Conservation (phyloP, 2,113 vertebrate species). For the Indicator maculatus region DNA sequence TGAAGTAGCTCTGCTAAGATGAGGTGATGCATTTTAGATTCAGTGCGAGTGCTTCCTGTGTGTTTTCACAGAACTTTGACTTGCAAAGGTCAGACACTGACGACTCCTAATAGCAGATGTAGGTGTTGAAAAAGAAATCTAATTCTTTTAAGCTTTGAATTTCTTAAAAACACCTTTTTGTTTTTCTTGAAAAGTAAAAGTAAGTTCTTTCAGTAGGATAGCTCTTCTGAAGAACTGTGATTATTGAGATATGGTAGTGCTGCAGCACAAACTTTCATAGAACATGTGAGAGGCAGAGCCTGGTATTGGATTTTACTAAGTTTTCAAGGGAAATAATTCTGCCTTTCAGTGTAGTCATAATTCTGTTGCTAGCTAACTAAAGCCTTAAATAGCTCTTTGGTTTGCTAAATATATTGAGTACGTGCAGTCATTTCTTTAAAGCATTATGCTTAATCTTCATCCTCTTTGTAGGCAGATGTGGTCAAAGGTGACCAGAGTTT, state of each 20-base stretch:
- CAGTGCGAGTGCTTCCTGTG: neutral
- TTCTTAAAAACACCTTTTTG: rapidly evolving
- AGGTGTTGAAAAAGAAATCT: neutral
- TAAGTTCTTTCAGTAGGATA: neutral
- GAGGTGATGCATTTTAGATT: neutral
- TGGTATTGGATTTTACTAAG: neutral
- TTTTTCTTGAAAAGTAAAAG: neutral
- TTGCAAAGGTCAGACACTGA: neutral
- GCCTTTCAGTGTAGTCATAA: neutral
- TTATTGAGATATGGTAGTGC: neutral
- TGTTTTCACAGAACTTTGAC: neutral
- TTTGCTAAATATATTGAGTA: neutral
- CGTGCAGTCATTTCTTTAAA: neutral
- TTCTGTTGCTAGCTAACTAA: neutral
- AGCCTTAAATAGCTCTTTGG: neutral
- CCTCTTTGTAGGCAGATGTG: neutral
- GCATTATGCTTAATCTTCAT: constrained; percentile 2
- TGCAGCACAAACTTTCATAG: neutral
- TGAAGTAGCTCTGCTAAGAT: neutral
- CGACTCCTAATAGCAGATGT: neutral
- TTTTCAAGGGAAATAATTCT: neutral
- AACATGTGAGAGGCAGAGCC: neutral
- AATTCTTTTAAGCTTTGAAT: neutral
- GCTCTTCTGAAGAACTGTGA: rapidly evolving
- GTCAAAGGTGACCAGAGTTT: neutral